These are phyloP conservation scores for Cairina moschata DNA, from an alignment of 2,113 vertebrate genomes.

Conservation along the genomic window DNA sequence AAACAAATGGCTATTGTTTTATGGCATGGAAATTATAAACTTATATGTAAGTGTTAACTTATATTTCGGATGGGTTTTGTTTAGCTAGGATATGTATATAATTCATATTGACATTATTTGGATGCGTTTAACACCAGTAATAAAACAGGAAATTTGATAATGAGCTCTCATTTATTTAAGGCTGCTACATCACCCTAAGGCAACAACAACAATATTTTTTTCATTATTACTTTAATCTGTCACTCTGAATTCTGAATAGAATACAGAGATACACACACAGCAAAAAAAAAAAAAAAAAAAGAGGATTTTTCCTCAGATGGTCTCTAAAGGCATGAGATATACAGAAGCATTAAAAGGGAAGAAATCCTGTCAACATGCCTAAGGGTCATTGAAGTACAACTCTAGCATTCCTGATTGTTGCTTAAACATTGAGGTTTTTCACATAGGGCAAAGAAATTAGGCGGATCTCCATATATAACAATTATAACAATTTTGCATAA, in stretches of 20 bases:
- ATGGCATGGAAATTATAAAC: not conserved
- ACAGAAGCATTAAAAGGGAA: not conserved
- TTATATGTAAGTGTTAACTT: not conserved
- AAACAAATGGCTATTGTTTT: not conserved
- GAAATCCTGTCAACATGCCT: not conserved
- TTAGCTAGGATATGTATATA: not conserved
- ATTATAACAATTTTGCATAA: not conserved
- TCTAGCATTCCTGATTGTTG: not conserved
- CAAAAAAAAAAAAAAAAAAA: not conserved
- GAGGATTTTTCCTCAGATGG: not conserved
- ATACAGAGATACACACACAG: not conserved
- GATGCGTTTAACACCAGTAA: not conserved
- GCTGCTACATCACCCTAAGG: conserved; percentile 1
- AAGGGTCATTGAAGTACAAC: not conserved
- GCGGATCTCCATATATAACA: not conserved
- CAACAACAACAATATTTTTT: conserved; percentile 20
- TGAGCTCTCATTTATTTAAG: conserved; percentile 8
- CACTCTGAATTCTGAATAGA: conserved; percentile 1
- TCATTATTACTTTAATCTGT: conserved; percentile 28
- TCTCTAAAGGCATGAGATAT: not conserved
- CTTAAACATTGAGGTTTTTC: not conserved
- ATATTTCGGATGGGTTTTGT: not conserved
- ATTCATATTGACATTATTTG: not conserved
- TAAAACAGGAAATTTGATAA: conserved; percentile 36
- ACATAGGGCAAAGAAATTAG: not conserved